Base-by-base conservation (phyloP, 2,888 invertebrate species). In the Leucophenga montana region DNA sequence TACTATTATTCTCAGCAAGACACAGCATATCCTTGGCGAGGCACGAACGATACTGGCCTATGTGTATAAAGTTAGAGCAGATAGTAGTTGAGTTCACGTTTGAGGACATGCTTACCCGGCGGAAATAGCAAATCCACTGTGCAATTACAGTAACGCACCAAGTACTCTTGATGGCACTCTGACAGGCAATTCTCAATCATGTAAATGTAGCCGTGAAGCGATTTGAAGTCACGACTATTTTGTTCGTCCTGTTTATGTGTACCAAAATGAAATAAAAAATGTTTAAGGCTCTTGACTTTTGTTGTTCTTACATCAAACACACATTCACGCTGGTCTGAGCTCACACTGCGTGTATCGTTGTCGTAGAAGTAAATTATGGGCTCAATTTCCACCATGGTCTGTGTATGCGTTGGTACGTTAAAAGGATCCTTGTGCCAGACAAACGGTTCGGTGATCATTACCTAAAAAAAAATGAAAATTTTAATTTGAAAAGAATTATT, bases 91-190 rank as follows among this genome's bases (percentile, higher is more conserved):
- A 46, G 70, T 57, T 16, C 16, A 50, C 33, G 48, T 68, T 27
- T 48, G 53, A 20, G 69, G 64, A 69, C 70, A 72, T 78, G 77
- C 77, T 84, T 80, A 88, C 88, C 88, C 70, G 84, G 82, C 53
- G 89, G 88, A 83, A 85, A 89, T 44, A 88, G 76, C 67, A 88
- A 75, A 71, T 88, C 89, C 75, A 89, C 65, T 20, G 87, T 88
- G 75, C 89, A 89, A 75, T 89, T 88, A 69, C 89, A 89, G 71
- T 84, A 86, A 44, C 77, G 77, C 33, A 86, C 72, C 75, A 87
- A 77, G 80, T 88, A 83, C 75, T 85, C 83, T 74, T 88, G 88
- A 75, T 87, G 87, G 74, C 89, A 89, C 75, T 88, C 84, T 22
- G 88, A 79, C 68, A 83, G 75, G 72, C 89, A 89, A 80, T 89